Evolutionary conservation across 1,140 invertebrate species (phyloP), one percentile per base, ranked within the genome.

Genomic region (Bombus affinis): DNA sequence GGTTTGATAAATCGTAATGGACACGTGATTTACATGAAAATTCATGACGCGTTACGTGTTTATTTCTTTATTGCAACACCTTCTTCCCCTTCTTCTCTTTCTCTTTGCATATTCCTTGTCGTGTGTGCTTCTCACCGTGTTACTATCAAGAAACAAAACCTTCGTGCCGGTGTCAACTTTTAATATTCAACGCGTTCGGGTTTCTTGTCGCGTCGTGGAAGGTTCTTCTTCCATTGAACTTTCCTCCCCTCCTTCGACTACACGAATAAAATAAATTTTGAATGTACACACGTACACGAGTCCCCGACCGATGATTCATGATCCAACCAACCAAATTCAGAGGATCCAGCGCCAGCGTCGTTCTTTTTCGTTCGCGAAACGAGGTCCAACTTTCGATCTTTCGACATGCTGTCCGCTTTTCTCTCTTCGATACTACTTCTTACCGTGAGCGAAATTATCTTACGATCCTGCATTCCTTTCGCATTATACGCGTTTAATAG

Each of bases 1-100:
- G 59, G 28, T 78, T 71, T 70, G 82, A 83, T 83, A 68, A 70
- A 78, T 78, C 82, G 62, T 57, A 70, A 83, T 83, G 74, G 37
- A 68, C 65, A 65, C 57, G 44, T 42, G 82, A 70, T 70, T 78
- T 83, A 83, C 65, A 77, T 68, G 82, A 68, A 81, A 81, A 81
- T 81, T 85, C 83, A 85, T 62, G 66, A 83, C 37, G 65, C 68
- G 76, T 65, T 71, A 42, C 75, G 53, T 35, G 37, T 44, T 65
- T 73, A 28, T 81, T 73, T 81, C 35, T 59, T 62, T 59, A 53
- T 73, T 42, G 32, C 47, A n/a, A 28, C 37, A 88, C 8, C 71
- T 32, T 35, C 18, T 37, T 59, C 9, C 25, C 3, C 28, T 12
- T 53, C 47, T 18, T 53, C 18, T 53, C 47, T 53, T 53, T 53